These are phyloP conservation scores for Salticus scenicus DNA, from an alignment of 2,888 invertebrate species.

Conservation along the genomic window DNA sequence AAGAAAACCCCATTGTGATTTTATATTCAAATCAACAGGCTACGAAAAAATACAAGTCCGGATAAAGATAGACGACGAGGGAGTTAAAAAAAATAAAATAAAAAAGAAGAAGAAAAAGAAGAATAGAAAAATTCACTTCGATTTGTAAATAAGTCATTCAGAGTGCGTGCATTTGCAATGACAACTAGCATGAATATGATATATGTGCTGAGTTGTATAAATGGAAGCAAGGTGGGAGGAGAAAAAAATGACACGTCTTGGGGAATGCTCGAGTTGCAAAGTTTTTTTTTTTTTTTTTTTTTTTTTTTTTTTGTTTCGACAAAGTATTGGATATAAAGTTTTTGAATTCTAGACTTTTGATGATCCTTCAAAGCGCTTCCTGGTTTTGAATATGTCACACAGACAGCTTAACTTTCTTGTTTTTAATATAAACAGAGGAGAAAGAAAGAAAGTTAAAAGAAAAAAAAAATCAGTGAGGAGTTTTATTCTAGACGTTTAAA, in stretches of 20 bases:
- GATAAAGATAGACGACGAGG: background rate
- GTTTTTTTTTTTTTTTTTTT: too few relatives aligned
- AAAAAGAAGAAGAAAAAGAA: background rate
- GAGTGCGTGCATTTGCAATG: conserved; percentile 21
- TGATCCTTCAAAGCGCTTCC: too few relatives aligned
- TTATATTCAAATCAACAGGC: conserved; percentile 60
- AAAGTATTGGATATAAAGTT: too few relatives aligned
- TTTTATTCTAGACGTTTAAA: too few relatives aligned
- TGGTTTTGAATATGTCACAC: too few relatives aligned
- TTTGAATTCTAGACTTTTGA: too few relatives aligned
- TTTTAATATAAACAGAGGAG: too few relatives aligned
- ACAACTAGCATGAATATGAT: background rate
- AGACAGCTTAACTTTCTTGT: too few relatives aligned
- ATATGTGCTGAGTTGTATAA: background rate
- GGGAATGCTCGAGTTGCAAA: too few relatives aligned
- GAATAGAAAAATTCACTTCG: background rate
- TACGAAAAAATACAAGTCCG: conserved; percentile 13
- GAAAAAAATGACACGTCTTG: background rate
- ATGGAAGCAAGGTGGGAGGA: background rate
- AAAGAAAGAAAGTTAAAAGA: too few relatives aligned
- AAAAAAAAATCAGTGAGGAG: too few relatives aligned
- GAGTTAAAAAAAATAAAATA: background rate
- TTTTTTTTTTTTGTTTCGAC: too few relatives aligned
- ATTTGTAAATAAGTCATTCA: conserved; percentile 35
- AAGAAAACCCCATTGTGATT: conserved; percentile 24